Base-by-base conservation (phyloP, 1,140 invertebrate genomes). In the Caenorhabditis brenneri region DNA sequence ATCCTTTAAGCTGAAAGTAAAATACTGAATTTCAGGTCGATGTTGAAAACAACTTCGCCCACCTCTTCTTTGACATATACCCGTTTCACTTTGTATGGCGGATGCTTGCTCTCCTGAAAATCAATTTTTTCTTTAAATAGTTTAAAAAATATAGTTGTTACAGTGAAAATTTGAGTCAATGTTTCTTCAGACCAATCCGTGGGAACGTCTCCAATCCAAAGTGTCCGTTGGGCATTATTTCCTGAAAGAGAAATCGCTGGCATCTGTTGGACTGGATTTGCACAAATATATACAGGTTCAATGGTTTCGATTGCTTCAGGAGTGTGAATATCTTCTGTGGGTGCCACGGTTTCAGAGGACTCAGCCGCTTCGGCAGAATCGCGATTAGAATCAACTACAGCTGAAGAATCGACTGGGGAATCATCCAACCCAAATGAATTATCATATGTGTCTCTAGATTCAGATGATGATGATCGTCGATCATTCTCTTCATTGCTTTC, bases 121-220 rank as follows among this genome's bases (percentile, higher is more conserved):
- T 55, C 53, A 9, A 33, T 31, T 36, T 12, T n/a, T 22, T 16
- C 36, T 15, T 74, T 4, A 27, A 15, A 49, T 24, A 83, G 83
- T 42, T 78, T 55, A 85, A 84, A 39, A 48, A 65, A n/a, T 49
- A 74, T 24, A 58, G 10, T 39, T 48, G 74, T 82, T 83, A 86
- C 58, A 7, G 51, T 82, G 84, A 88, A 89, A 22, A 87, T 85
- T 69, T 85, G 60, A 36, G 29, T 82, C 24, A 89, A 83, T 49
- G 88, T 90, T 36, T 90, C 87, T 19, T 83, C 82, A 27, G 86
- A 82, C 88, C 89, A 90, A 36, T 86, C 79, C 15, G 55, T 58
- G 19, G 80, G 83, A 9, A 89, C 51, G 69, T 89, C 88, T n/a
- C 88, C 89, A 88, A 89, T 89, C 88, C 88, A 89, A 36, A 89